These are phyloP conservation scores for Hydrophis major DNA, from an alignment of 2,797 vertebrate species.

Conservation along the genomic window DNA sequence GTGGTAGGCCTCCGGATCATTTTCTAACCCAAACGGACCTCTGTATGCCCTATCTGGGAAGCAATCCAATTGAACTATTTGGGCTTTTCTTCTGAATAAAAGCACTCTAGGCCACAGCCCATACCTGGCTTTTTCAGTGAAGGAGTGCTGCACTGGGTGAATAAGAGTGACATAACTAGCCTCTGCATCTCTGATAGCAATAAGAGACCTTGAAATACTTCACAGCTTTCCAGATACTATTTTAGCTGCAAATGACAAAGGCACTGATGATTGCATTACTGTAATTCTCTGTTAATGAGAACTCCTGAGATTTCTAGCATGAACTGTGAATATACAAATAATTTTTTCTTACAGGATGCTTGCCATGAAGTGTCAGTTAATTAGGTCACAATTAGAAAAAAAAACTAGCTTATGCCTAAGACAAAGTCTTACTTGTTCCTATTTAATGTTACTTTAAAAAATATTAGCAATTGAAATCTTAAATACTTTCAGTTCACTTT, in stretches of 20 bases:
- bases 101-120: too few relatives aligned
- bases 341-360: constrained; percentile 40
- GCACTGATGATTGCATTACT: constrained; percentile 46
- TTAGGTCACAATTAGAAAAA: constrained; percentile 43
- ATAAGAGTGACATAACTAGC: constrained; percentile 14
- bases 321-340: constrained; percentile 51
- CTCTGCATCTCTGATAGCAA: constrained; percentile 45
- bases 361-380: constrained; percentile 49
- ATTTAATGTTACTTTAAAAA: constrained; percentile 40
- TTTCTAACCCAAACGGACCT: neutral
- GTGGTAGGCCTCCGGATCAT: neutral
- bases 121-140: constrained; percentile 13
- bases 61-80: neutral
- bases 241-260: constrained; percentile 58
- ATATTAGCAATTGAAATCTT: constrained; percentile 33
- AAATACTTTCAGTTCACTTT: constrained; percentile 33
- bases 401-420: constrained; percentile 36
- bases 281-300: constrained; percentile 63
- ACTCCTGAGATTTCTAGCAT: constrained; percentile 55
- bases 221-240: constrained; percentile 30
- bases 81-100: neutral
- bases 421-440: constrained; percentile 44
- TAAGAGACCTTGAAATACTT: constrained; percentile 47
- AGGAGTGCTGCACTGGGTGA: constrained; percentile 3
- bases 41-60: neutral